Percentiles rank a stretch among this genome's conserved stretches.
phyloP scores from a whole-genome alignment of 2,888 invertebrate genomes.

The Embidobia sp. region DNA sequence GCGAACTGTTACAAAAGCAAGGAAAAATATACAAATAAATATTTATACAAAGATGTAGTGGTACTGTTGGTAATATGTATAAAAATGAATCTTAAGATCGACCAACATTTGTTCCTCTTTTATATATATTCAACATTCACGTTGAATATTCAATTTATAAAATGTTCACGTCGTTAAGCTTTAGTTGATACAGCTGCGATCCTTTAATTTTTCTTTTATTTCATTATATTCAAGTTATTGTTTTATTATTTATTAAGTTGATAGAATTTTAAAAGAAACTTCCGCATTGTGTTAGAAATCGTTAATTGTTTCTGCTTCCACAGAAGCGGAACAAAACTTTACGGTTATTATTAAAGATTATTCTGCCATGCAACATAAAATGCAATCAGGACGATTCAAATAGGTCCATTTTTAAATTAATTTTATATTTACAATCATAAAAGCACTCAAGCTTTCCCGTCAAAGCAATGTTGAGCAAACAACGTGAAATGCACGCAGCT shows the following conservation, averaged over 20 bases:
- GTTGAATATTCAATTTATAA: no score
- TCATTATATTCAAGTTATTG: conserved; percentile 8
- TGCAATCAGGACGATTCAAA: conserved; percentile 28
- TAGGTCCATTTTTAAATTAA: conserved; percentile 21
- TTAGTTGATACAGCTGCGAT: no score
- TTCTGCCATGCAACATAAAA: conserved; percentile 20
- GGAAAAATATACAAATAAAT: no score
- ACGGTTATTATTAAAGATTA: conserved; percentile 6
- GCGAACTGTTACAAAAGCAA: no score
- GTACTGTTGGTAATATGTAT: no score
- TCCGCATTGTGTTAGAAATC: conserved; percentile 5
- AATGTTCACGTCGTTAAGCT: no score
- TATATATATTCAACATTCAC: no score
- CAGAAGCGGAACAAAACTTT: conserved; percentile 9
- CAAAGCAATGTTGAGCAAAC: conserved; percentile 38
- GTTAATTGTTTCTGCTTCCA: conserved; percentile 8
- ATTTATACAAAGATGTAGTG: no score
- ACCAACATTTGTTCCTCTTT: no score
- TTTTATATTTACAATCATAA: conserved; percentile 19
- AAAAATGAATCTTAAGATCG: no score
- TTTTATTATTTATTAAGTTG: conserved; percentile 2
- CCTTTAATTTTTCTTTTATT: no score
- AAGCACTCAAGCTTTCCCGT: conserved; percentile 28
- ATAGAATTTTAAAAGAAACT: conserved; percentile 3
- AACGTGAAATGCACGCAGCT: conserved; percentile 34